Conservation (phyloP, 2,888 invertebrate genomes). For the Rhamphomyia laevipes region DNA sequence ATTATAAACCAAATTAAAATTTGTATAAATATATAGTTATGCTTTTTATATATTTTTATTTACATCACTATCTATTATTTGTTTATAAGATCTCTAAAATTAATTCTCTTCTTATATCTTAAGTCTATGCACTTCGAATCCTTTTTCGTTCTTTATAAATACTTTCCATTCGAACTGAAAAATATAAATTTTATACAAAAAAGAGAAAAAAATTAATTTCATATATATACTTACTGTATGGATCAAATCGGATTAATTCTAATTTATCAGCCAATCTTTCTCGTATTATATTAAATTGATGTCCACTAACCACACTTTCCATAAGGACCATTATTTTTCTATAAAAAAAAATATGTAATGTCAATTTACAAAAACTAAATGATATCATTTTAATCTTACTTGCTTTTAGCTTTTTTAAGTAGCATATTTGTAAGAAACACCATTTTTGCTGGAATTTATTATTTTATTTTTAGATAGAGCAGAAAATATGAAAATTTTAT, state of each 20-base stretch:
- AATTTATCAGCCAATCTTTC: slow-evolving; percentile 68
- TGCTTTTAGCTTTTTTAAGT: neutral
- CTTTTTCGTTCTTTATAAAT: neutral
- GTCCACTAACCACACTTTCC: slow-evolving; percentile 70
- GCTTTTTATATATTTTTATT: too few relatives aligned
- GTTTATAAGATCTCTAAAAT: too few relatives aligned
- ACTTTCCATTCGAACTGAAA: neutral
- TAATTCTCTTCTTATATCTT: neutral
- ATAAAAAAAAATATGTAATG: slow-evolving; percentile 1
- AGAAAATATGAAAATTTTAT: too few relatives aligned
- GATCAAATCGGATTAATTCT: slow-evolving; percentile 64
- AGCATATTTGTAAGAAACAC: neutral
- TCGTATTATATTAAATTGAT: slow-evolving; percentile 50
- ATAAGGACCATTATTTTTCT: slow-evolving; percentile 66
- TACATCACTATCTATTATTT: too few relatives aligned
- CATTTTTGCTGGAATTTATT: neutral
- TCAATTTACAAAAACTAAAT: too few relatives aligned
- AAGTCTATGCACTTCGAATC: neutral
- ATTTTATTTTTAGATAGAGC: too few relatives aligned
- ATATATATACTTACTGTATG: slow-evolving; percentile 53
- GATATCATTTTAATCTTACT: neutral
- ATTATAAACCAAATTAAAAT: too few relatives aligned
- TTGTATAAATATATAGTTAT: too few relatives aligned
- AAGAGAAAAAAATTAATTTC: neutral
- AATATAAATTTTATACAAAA: neutral